phyloP scores from a whole-genome alignment of 2,888 invertebrate species.

The Eupithecia exiguata region DNA sequence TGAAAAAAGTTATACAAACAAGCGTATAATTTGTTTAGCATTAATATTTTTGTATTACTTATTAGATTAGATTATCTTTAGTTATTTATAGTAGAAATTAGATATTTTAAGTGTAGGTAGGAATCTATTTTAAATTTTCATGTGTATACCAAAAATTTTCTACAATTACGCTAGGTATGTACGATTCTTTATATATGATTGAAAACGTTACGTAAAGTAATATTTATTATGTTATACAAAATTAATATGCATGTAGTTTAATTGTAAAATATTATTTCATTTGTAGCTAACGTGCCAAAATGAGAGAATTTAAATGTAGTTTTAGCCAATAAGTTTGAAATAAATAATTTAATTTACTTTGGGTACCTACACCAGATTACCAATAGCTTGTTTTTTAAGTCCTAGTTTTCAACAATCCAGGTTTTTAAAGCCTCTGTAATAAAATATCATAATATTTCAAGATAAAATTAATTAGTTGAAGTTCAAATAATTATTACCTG shows the following conservation, averaged over 20 bases:
- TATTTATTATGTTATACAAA: constrained; percentile 12
- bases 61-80: neutral
- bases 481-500: neutral
- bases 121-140: neutral
- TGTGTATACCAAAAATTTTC: constrained; percentile 4
- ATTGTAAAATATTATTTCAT: constrained; percentile 23
- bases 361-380: neutral
- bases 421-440: no score
- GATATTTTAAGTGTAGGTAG: neutral
- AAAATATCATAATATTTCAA: no score
- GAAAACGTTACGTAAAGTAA: neutral
- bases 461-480: neutral
- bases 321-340: constrained; percentile 18
- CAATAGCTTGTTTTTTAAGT: neutral
- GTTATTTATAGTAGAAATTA: neutral
- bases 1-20: neutral
- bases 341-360: constrained; percentile 1
- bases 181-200: neutral
- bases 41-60: constrained; percentile 4
- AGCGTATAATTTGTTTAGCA: neutral
- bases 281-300: constrained; percentile 66
- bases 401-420: neutral
- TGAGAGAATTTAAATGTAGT: constrained; percentile 72
- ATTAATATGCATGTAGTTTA: constrained; percentile 23
- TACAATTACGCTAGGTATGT: neutral